phyloP scores from a whole-genome alignment of 2,113 vertebrate genomes.

The Felis catus region F.catus_Fca126_mat1.0 CM031424.1:33897501-33898000 shows the following conservation, averaged over 20 bases:
- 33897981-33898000: slow-evolving; percentile 84
- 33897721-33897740: slow-evolving; percentile 84
- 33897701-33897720: slow-evolving; percentile 84
- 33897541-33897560: slow-evolving; percentile 85
- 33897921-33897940: slow-evolving; percentile 91
- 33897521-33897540: slow-evolving; percentile 85
- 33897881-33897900: slow-evolving; percentile 90
- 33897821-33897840: slow-evolving; percentile 87
- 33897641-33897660: slow-evolving; percentile 99
- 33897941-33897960: slow-evolving; percentile 97
- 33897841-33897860: slow-evolving; percentile 88
- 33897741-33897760: slow-evolving; percentile 90
- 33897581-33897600: slow-evolving; percentile 87
- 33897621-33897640: slow-evolving; percentile 95
- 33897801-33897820: slow-evolving; percentile 87
- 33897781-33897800: slow-evolving; percentile 87
- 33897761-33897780: slow-evolving; percentile 91
- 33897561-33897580: slow-evolving; percentile 81
- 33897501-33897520: slow-evolving; percentile 84
- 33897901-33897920: slow-evolving; percentile 90
- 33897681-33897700: slow-evolving; percentile 83
- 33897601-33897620: slow-evolving; percentile 87
- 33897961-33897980: slow-evolving; percentile 94
- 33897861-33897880: slow-evolving; percentile 89
- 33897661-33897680: slow-evolving; percentile 98